Evolutionary conservation across 1,140 invertebrate species (phyloP).

Genomic region (Zaprionus kolodkinae): DNA sequence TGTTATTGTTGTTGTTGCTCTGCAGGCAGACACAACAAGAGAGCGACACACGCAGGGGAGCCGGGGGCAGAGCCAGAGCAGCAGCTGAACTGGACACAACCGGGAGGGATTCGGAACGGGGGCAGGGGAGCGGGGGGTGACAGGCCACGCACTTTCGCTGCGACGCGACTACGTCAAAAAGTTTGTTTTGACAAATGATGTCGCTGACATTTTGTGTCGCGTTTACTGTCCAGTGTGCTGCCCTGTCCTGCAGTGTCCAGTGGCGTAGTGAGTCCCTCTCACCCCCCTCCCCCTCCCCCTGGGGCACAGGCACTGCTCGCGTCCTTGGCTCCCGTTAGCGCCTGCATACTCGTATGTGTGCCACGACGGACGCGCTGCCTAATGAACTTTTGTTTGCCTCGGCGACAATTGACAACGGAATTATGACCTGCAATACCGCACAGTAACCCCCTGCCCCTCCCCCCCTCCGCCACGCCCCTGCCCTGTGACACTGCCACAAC

Average conservation of each 20-base stretch:
- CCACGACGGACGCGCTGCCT: slow-evolving; percentile 55
- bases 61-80: not conserved
- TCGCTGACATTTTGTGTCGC: slow-evolving; percentile 57
- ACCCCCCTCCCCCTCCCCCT: not conserved
- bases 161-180: slow-evolving; percentile 71
- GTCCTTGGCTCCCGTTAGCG: slow-evolving; percentile 44
- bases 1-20: slow-evolving; percentile 53
- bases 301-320: not conserved
- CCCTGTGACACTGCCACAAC: slow-evolving; percentile 7
- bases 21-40: slow-evolving; percentile 22
- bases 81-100: not conserved
- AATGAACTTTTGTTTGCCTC: slow-evolving; percentile 59
- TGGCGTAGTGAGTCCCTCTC: not conserved
- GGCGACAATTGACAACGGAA: slow-evolving; percentile 54
- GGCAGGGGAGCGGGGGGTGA: not conserved
- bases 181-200: slow-evolving; percentile 80
- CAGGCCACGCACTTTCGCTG: slow-evolving; percentile 69
- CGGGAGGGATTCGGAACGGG: not conserved
- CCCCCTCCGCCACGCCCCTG: not conserved
- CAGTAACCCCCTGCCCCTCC: not conserved
- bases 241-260: not conserved
- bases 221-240: slow-evolving; percentile 5
- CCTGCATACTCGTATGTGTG: slow-evolving; percentile 68
- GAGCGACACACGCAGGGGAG: not conserved
- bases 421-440: slow-evolving; percentile 31